Percentiles rank a stretch among this genome's conserved stretches.
phyloP scores from a whole-genome alignment of 2,888 invertebrate species.

The Ichneumoninae sp. region DNA sequence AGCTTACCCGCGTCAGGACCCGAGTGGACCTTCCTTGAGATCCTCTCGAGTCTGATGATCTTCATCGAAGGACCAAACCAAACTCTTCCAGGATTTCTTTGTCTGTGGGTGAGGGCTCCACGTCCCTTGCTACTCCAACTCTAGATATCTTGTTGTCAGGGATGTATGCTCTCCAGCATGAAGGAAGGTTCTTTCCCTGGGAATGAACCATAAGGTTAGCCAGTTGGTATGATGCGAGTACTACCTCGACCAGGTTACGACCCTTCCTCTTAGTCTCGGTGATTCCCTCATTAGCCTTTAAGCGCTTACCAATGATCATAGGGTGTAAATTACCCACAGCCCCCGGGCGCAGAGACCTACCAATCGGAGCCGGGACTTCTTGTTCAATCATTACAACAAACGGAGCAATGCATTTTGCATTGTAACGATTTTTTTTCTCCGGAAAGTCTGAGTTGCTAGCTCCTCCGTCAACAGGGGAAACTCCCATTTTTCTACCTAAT shows the following conservation, averaged over 20 bases:
- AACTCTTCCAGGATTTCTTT: constrained; percentile 16
- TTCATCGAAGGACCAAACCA: background rate
- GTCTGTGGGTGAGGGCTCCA: background rate
- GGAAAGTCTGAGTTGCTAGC: background rate
- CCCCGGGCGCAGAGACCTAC: background rate
- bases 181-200: background rate
- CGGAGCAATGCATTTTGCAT: background rate
- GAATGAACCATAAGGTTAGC: constrained; percentile 17
- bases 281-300: background rate
- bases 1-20: background rate
- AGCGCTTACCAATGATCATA: background rate
- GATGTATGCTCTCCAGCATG: constrained; percentile 14
- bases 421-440: background rate
- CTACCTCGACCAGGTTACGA: constrained; percentile 8
- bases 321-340: background rate
- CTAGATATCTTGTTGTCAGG: constrained; percentile 5
- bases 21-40: background rate
- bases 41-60: constrained; percentile 5
- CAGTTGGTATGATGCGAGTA: background rate
- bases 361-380: background rate
- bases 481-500: no score
- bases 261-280: constrained; percentile 12
- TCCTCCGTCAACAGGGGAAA: background rate
- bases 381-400: background rate
- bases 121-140: background rate